Evolutionary conservation across 2,113 vertebrate genomes (phyloP), one percentile per base, ranked within the genome.

Genomic region (Bos javanicus): DNA sequence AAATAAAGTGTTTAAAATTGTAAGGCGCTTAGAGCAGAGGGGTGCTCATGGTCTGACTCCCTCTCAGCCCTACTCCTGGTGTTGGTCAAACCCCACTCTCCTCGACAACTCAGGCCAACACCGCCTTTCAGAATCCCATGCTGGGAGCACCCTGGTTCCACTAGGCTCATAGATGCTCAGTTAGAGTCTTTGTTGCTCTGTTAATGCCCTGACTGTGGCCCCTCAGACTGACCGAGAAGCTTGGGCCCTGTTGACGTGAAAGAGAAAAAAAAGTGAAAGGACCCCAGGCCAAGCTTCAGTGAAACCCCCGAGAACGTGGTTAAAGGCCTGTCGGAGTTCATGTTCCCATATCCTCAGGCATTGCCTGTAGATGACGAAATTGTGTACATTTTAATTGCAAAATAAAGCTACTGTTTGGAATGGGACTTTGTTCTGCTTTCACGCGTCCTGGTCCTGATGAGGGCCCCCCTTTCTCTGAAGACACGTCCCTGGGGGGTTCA

Each of bases 301-400:
- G 64, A 76, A 36, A 52, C 7, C 56, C 43, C 50, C 14, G 0
- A 7, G 25, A 56, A 30, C 0, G 0, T 11, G 36, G 15, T 13
- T 43, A 10, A 21, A 82, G 25, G 36, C 56, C 64, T 10, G 0
- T 39, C 46, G 0, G 7, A 12, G 21, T 19, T 25, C 33, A 0
- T 1, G 9, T 10, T 91, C 14, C 76, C 2, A 4, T 5, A 7
- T 36, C 48, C 50, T 19, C 5, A 2, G 8, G 36, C 5, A 9
- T 25, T 33, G 56, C n/a, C 0, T 28, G 2, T 2, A 11, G 12
- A 15, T 12, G 57, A 50, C 7, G 13, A 52, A 26, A 11, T 19
- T 2, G 0, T 23, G 19, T 43, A 36, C 7, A 0, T 39, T 28
- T 21, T 33, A 39, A 14, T 36, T 52, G 71, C 67, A 64, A 12